Evolutionary conservation across 1,140 invertebrate genomes (phyloP), one percentile per base, ranked within the genome.

Genomic region (Coboldia fuscipes): DNA sequence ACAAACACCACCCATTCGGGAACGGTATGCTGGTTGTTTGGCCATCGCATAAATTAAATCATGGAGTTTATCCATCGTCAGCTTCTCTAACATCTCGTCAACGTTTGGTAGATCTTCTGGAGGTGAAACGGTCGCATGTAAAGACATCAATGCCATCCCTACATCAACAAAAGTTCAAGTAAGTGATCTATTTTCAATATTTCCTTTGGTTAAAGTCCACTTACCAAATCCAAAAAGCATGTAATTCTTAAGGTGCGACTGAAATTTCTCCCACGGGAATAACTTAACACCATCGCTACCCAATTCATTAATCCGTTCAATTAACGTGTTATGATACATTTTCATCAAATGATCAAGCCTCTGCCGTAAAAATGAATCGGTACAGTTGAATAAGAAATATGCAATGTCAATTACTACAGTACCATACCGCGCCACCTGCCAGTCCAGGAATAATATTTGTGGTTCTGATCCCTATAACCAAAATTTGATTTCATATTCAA

Each of bases 371-470:
- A 29, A 10, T 5, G 26, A 15, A 12, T 35, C 34, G 10, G 34
- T 30, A 19, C 34, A 35, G 6, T 17, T 19, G 13, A 29, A 35
- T 7, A 35, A 18, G 14, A 35, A 35, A 23, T 35, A 35, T 17
- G 26, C 10, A 7, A 35, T 10, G 16, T 35, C 34, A 35, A 35
- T 35, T 10, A 18, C 34, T 16, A 24, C 21, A 22, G 34, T 16
- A 6, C 35, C 28, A 18, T 30, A 31, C 4, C 35, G 35, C 8
- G 29, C n/a, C 12, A 22, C 28, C 24, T 36, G 35, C 35, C 35
- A 36, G 26, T 36, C 35, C n/a, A 36, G 21, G 4, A 36, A 26
- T 24, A 10, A n/a, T n/a, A n/a, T n/a, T n/a, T n/a, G n/a, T n/a
- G n/a, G n/a, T n/a, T n/a, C n/a, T n/a, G n/a, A n/a, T n/a, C n/a